phyloP scores from a whole-genome alignment of 2,888 invertebrate species.

The Meteorus colon region DNA sequence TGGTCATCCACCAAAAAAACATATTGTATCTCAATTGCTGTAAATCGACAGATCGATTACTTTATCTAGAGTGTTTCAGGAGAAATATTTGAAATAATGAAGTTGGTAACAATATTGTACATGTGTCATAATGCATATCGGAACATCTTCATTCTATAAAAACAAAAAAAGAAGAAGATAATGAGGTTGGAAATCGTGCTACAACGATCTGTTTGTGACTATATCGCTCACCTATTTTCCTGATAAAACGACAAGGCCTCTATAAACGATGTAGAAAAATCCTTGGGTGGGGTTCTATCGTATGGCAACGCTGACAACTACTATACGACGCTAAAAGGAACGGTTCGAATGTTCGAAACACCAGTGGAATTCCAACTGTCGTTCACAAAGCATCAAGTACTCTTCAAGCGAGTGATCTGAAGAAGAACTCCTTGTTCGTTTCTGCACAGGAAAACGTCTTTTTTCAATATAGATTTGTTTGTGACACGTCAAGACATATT shows the following conservation, averaged over 20 bases:
- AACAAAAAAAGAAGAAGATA: neutral
- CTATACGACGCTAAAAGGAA: neutral
- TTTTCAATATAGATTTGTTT: neutral
- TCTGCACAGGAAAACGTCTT: neutral
- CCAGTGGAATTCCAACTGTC: constrained; percentile 9
- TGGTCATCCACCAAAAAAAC: neutral
- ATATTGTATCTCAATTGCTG: neutral
- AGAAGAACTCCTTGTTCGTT: neutral
- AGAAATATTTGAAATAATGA: neutral
- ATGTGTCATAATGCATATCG: neutral
- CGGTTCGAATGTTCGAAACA: neutral
- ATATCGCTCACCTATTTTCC: too few relatives aligned
- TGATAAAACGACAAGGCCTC: too few relatives aligned
- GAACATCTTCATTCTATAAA: neutral
- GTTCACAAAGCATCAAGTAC: neutral
- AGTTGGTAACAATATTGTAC: neutral
- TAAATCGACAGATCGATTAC: neutral
- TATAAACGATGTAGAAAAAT: neutral
- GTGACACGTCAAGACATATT: too few relatives aligned
- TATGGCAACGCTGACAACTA: neutral
- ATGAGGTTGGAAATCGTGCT: neutral
- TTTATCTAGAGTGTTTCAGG: neutral
- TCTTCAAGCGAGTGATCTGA: neutral
- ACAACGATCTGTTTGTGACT: neutral
- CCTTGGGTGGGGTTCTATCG: neutral